Evolutionary conservation across 1,140 invertebrate genomes (phyloP).

Genomic region (Drosophila dunni): DNA sequence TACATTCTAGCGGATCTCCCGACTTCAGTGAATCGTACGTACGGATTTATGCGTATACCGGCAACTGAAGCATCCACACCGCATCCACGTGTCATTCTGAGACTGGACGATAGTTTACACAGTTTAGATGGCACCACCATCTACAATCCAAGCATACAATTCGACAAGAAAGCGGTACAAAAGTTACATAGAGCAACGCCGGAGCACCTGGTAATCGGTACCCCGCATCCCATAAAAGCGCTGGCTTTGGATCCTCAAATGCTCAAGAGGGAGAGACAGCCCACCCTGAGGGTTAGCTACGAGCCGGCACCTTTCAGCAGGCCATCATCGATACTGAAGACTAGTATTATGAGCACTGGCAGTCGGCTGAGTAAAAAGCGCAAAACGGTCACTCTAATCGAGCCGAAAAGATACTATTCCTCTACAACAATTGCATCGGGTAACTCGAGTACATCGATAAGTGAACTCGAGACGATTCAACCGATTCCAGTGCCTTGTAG

Average conservation of each 20-base stretch:
- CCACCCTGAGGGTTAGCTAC: too few species aligned
- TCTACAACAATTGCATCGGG: neutral
- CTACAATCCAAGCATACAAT: neutral
- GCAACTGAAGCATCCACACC: neutral
- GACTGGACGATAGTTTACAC: neutral
- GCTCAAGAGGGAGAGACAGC: neutral
- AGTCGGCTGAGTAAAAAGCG: neutral
- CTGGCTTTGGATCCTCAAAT: slow-evolving; percentile 17
- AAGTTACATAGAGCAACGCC: neutral
- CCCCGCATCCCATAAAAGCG: slow-evolving; percentile 43
- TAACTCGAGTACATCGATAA: neutral
- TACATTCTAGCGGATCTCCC: neutral
- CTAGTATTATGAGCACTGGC: neutral
- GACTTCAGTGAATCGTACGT: neutral
- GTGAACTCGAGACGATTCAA: neutral
- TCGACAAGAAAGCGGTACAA: neutral
- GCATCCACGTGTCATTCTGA: neutral
- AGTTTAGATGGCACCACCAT: neutral
- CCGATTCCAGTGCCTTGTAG: neutral
- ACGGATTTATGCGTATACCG: slow-evolving; percentile 5
- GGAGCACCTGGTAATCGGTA: slow-evolving; percentile 14
- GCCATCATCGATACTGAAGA: neutral
- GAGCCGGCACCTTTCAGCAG: too few species aligned
- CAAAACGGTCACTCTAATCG: neutral
- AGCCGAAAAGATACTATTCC: neutral